Conservation (phyloP, 2,113 vertebrate species). For the Todiramphus chloris region DNA sequence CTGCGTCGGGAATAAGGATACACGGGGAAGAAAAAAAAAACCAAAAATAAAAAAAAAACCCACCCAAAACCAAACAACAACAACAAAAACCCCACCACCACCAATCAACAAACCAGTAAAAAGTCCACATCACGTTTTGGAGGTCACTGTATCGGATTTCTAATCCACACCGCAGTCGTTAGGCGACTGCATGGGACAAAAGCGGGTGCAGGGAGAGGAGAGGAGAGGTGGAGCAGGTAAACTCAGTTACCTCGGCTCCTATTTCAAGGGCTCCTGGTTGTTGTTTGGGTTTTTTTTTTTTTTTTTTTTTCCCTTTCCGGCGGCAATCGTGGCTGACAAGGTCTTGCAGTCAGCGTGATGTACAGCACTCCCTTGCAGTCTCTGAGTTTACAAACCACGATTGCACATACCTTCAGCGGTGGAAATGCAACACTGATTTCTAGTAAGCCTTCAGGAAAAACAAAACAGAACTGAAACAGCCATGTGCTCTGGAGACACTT, state of each 20-base stretch:
- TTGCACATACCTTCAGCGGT: background rate
- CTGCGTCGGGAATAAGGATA: background rate
- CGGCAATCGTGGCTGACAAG: background rate
- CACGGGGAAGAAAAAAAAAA: background rate
- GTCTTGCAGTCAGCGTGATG: background rate
- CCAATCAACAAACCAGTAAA: too few relatives aligned
- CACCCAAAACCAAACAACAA: background rate
- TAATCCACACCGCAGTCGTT: background rate
- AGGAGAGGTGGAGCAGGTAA: background rate
- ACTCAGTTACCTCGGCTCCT: background rate
- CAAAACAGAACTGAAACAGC: background rate
- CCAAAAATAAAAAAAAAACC: background rate
- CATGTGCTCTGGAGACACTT: background rate
- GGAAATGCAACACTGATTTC: background rate
- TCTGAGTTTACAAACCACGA: background rate
- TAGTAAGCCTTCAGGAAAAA: background rate
- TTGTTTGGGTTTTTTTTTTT: background rate
- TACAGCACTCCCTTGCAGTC: background rate
- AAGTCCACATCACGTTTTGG: background rate
- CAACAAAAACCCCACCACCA: background rate
- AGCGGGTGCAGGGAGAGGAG: background rate
- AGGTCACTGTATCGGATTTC: conserved; percentile 17
- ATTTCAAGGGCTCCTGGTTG: background rate
- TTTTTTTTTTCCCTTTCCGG: background rate
- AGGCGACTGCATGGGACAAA: background rate